Evolutionary conservation across 2,113 vertebrate genomes (phyloP).

Genomic region (Rhea americana): DNA sequence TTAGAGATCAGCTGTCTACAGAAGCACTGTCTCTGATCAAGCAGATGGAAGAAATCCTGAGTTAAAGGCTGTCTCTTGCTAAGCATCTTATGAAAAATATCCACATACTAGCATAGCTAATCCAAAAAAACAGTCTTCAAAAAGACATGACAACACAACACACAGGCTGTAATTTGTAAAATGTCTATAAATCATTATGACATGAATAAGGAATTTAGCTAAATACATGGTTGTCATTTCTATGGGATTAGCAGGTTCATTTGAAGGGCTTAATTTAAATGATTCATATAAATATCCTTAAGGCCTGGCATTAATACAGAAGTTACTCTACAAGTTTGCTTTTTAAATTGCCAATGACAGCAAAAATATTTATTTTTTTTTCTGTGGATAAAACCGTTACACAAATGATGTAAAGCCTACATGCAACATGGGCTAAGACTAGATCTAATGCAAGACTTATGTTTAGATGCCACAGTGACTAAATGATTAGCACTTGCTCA

Average conservation of each 20-base stretch:
- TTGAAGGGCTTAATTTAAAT: slow-evolving; percentile 55
- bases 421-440: neutral
- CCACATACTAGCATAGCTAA: slow-evolving; percentile 33
- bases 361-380: neutral
- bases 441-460: neutral
- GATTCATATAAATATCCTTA: slow-evolving; percentile 43
- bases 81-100: slow-evolving; percentile 44
- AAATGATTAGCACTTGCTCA: neutral
- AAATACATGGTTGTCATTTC: slow-evolving; percentile 53
- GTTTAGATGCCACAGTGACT: neutral
- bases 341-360: slow-evolving; percentile 30
- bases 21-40: slow-evolving; percentile 22
- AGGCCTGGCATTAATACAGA: slow-evolving; percentile 7
- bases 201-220: slow-evolving; percentile 45
- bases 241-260: slow-evolving; percentile 50
- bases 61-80: slow-evolving; percentile 13
- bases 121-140: slow-evolving; percentile 45
- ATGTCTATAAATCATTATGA: slow-evolving; percentile 47
- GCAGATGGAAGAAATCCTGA: slow-evolving; percentile 20
- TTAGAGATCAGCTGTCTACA: neutral
- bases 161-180: slow-evolving; percentile 19
- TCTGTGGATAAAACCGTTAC: neutral
- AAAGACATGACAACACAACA: slow-evolving; percentile 41
- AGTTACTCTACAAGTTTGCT: slow-evolving; percentile 6
- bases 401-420: neutral